These are phyloP conservation scores for Ia io DNA, from an alignment of 2,113 vertebrate species.

Conservation along the genomic window DNA sequence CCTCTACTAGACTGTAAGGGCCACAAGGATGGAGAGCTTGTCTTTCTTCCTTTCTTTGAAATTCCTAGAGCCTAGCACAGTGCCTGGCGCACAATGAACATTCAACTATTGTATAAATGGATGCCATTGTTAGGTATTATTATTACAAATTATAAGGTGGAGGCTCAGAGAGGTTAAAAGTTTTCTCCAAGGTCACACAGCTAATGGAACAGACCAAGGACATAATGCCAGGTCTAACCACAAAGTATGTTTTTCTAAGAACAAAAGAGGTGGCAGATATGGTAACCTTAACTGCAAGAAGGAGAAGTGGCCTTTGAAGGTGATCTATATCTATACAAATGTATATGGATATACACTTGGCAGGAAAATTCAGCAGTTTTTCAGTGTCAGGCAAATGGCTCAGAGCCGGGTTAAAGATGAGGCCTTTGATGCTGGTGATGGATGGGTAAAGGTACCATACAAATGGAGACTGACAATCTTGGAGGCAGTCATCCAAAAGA, in stretches of 20 bases:
- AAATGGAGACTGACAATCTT: background rate
- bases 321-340: slow-evolving; percentile 18
- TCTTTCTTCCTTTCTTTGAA: background rate
- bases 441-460: background rate
- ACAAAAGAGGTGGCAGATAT: background rate
- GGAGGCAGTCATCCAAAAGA: background rate
- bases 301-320: slow-evolving; percentile 13
- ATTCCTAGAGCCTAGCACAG: background rate
- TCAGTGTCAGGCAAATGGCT: slow-evolving; percentile 38
- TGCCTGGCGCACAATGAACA: background rate
- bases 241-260: slow-evolving; percentile 29
- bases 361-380: background rate
- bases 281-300: background rate
- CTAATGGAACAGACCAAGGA: background rate
- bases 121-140: background rate
- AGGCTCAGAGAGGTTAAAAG: background rate
- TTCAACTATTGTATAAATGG: background rate
- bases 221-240: background rate
- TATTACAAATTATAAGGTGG: slow-evolving; percentile 2
- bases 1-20: background rate
- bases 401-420: background rate
- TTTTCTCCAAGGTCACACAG: background rate
- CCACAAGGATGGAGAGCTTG: background rate
- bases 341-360: background rate
- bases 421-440: background rate